Conservation (phyloP, 1,140 invertebrate species). For the Nautilus pompilius region DNA sequence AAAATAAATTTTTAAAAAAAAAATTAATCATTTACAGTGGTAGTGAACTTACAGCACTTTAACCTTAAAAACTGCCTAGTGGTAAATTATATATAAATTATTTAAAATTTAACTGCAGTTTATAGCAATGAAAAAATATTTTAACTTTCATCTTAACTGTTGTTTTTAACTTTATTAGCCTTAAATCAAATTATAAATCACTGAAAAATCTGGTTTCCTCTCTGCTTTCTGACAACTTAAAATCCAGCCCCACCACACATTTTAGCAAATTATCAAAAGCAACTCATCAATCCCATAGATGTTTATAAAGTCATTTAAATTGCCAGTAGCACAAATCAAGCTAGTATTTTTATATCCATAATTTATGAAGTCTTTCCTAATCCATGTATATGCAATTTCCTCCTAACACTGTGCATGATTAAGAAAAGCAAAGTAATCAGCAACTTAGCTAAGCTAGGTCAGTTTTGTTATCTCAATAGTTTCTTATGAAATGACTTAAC, state of each 20-base stretch:
- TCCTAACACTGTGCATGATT: background rate
- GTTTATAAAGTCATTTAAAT: background rate
- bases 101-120: background rate
- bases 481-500: background rate
- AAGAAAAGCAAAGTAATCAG: background rate
- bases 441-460: too few relatives aligned
- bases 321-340: background rate
- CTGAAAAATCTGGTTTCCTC: too few relatives aligned
- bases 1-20: conserved; percentile 14
- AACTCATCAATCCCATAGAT: background rate
- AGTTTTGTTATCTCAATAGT: background rate
- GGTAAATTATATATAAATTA: background rate
- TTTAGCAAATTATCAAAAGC: background rate
- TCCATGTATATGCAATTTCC: background rate
- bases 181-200: background rate
- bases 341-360: background rate
- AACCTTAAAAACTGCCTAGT: background rate
- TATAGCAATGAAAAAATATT: background rate
- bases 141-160: background rate
- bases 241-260: background rate
- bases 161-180: background rate
- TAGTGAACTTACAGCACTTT: background rate
- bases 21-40: background rate
- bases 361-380: too few relatives aligned
- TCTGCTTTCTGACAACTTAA: too few relatives aligned